Percentiles rank a stretch among this genome's conserved stretches.
These are phyloP conservation scores for Rhea americana DNA, from an alignment of 2,113 vertebrate genomes.

Conservation along the genomic window DNA sequence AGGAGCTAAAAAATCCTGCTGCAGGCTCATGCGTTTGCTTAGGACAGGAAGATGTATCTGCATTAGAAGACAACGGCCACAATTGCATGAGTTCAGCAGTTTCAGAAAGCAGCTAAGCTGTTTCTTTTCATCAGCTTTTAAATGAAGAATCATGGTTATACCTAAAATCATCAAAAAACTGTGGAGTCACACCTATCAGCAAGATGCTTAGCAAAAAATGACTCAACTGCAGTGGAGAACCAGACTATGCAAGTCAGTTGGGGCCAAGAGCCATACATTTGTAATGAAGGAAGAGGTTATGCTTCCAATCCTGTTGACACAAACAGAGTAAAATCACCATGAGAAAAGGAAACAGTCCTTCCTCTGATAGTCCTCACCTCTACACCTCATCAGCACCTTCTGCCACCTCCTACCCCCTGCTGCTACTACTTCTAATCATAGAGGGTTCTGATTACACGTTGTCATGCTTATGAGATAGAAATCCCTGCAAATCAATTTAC, in stretches of 20 bases:
- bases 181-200: neutral
- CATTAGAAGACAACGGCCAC: neutral
- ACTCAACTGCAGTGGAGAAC: neutral
- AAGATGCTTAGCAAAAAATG: neutral
- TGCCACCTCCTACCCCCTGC: neutral
- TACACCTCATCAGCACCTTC: neutral
- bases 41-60: neutral
- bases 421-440: fast-evolving
- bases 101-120: neutral
- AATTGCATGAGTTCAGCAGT: neutral
- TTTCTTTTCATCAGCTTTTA: neutral
- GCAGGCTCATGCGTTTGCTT: neutral
- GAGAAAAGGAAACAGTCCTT: neutral
- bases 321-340: neutral
- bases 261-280: fast-evolving
- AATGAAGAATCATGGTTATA: neutral
- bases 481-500: neutral
- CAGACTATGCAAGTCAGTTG: neutral
- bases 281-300: neutral
- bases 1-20: neutral
- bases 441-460: fast-evolving
- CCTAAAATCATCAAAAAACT: neutral
- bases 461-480: neutral
- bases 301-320: neutral
- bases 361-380: neutral